Evolutionary conservation across 2,888 invertebrate genomes (phyloP), one percentile per base, ranked within the genome.

Genomic region (Hesperia comma): DNA sequence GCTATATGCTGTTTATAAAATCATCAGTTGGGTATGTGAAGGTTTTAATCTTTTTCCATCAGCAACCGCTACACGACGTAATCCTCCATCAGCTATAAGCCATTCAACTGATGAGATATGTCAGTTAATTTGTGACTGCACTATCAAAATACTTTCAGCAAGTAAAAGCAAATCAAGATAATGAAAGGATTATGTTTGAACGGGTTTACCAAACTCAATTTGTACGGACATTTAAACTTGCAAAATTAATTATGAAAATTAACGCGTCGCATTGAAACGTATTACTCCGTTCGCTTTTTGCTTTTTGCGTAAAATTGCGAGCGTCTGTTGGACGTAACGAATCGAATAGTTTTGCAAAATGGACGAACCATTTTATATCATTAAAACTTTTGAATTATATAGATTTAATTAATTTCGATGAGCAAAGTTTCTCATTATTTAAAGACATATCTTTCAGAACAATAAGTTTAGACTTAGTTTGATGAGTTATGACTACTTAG

Each of bases 211-310:
- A 58, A 43, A 43, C 43, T 58, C 26, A 41, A 49, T 58, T 58
- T 43, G 26, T 43, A 0, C 43, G 21, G 19, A 49, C 43, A 49
- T 63, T 63, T 56, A 56, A 63, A 63, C 56, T 63, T 63, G 55
- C 63, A 63, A 56, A 63, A 56, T 63, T 63, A 56, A 63, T 63
- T 63, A 63, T 49, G 56, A 63, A 63, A 63, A 63, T 63, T 56
- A 63, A 56, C 56, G 26, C 37, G 54, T 43, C 26, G 61, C 61
- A 53, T 54, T 40, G 62, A 41, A 61, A 49, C 49, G 54, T 62
- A 62, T 62, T 54, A 43, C 57, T 21, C 26, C 55, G 26, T 56
- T 33, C 33, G 19, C 55, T 46, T 68, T 57, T 55, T 41, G 43
- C 56, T 61, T 68, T 37, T 60, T 61, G 49, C 19, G 40, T 53